Evolutionary conservation across 2,888 invertebrate species (phyloP).

Genomic region (Chalcis sispes): DNA sequence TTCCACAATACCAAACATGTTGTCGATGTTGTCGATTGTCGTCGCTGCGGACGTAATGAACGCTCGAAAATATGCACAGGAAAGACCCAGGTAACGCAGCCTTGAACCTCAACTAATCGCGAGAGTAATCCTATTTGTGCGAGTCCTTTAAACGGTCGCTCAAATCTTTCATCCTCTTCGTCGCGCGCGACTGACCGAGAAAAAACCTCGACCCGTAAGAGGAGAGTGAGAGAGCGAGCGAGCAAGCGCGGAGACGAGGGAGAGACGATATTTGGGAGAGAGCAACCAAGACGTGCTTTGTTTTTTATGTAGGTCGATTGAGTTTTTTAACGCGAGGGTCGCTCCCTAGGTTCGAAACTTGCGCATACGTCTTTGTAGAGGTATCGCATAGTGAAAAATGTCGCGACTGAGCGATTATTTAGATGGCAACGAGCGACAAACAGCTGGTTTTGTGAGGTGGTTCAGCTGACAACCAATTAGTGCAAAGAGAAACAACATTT

Average conservation of each 20-base stretch:
- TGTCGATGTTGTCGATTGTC: too few species aligned
- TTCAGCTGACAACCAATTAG: slow-evolving; percentile 62
- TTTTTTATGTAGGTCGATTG: slow-evolving; percentile 43
- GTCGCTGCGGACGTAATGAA: slow-evolving; percentile 43
- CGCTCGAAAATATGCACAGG: slow-evolving; percentile 37
- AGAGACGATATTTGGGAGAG: slow-evolving; percentile 27
- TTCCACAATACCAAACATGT: slow-evolving; percentile 18
- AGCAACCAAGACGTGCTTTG: neutral
- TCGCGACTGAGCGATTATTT: slow-evolving; percentile 2
- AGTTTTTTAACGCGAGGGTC: slow-evolving; percentile 14
- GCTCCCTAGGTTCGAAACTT: neutral
- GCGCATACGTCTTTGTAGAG: neutral
- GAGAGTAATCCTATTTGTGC: neutral
- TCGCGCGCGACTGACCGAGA: slow-evolving; percentile 18
- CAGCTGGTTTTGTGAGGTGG: slow-evolving; percentile 62
- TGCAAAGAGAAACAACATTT: slow-evolving; percentile 13
- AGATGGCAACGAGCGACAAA: slow-evolving; percentile 46
- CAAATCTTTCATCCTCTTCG: neutral
- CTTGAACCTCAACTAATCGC: neutral
- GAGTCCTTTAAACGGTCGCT: neutral
- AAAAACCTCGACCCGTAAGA: neutral
- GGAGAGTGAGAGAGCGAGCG: slow-evolving; percentile 13
- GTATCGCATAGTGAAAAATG: slow-evolving; percentile 28
- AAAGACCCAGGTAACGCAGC: slow-evolving; percentile 50
- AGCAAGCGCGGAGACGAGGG: slow-evolving; percentile 13